Evolutionary conservation across 2,113 vertebrate genomes (phyloP), one percentile per base, ranked within the genome.

Genomic region (Paraplagusia blochii): DNA sequence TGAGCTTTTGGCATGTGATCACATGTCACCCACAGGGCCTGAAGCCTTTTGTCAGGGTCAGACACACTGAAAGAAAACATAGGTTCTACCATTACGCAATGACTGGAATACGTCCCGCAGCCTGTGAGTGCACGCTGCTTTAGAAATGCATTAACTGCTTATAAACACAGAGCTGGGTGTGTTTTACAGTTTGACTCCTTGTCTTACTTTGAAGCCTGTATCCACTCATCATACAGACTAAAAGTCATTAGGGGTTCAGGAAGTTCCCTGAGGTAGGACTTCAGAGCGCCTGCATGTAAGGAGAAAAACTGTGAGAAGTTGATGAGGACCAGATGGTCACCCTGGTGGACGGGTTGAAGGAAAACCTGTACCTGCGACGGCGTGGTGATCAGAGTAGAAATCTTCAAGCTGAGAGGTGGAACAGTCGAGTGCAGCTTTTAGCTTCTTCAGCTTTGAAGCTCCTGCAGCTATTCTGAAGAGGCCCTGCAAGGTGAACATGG

Each of bases 201-300:
- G 3, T 58, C 89, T 91, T 88, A 99, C 97, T 90, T 96, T 29
- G 94, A 95, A 62, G 95, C 94, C 65, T 96, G 92, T 15, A 90
- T 90, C 96, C 96, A 99, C 13, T 98, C 95, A 39, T 98, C 95
- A 9, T 98, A 99, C 5, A 96, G 75, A 58, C 87, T 81, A 68
- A 94, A 98, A 33, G 93, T 94, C 97, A 99, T 97, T 49, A 99
- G 80, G 14, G 97, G 97, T 64, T 99, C 97, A 29, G 97, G 96
- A 72, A 99, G 81, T 79, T 99, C 97, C 75, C 97, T 90, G 50
- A 99, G 89, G 80, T 98, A 99, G 43, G 97, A 99, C 87, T 99
- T 98, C 75, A 98, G 87, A 69, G 97, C 96, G 89, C 97, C 97
- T 99, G 85, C 56, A 49, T 39, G 34, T 15, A 7, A 48, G 56